Conservation (phyloP, 2,113 vertebrate genomes). For the Notarius quadriscutis region DNA sequence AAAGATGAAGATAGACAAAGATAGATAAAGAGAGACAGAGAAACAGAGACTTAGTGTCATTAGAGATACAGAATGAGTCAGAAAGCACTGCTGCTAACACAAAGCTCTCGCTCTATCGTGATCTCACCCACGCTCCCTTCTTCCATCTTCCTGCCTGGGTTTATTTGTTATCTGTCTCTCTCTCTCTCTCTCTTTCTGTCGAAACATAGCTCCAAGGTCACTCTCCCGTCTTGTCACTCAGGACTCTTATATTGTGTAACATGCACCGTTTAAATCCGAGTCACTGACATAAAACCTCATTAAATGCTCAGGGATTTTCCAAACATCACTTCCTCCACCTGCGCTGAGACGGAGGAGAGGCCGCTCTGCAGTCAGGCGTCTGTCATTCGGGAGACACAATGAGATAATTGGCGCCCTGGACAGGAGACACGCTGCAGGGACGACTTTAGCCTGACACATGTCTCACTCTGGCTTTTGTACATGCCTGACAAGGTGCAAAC, state of each 20-base stretch:
- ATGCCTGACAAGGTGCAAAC: constrained; percentile 56
- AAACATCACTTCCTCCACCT: constrained; percentile 37
- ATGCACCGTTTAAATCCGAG: constrained; percentile 24
- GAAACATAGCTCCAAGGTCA: constrained; percentile 30
- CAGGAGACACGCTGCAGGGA: constrained; percentile 43
- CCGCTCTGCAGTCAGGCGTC: constrained; percentile 30
- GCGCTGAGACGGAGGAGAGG: constrained; percentile 17
- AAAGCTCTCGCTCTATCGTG: constrained; percentile 8
- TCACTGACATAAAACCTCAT: constrained; percentile 25
- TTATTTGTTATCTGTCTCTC: constrained; percentile 25
- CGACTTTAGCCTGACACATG: constrained; percentile 58
- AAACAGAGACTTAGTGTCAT: constrained; percentile 25
- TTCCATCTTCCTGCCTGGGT: constrained; percentile 7
- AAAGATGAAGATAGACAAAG: background rate
- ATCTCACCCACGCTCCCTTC: constrained; percentile 1
- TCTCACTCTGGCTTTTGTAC: constrained; percentile 55
- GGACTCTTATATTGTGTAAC: constrained; percentile 7
- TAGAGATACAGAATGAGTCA: constrained; percentile 41
- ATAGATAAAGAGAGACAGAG: background rate
- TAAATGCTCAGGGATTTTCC: constrained; percentile 23
- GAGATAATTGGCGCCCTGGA: constrained; percentile 64
- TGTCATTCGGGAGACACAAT: constrained; percentile 46
- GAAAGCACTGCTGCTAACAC: constrained; percentile 30
- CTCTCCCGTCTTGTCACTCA: constrained; percentile 25
- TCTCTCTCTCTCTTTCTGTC: background rate